These are phyloP conservation scores for Palythoa grandis DNA, from an alignment of 92 coral and sea anemone species.

Conservation along the genomic window DNA sequence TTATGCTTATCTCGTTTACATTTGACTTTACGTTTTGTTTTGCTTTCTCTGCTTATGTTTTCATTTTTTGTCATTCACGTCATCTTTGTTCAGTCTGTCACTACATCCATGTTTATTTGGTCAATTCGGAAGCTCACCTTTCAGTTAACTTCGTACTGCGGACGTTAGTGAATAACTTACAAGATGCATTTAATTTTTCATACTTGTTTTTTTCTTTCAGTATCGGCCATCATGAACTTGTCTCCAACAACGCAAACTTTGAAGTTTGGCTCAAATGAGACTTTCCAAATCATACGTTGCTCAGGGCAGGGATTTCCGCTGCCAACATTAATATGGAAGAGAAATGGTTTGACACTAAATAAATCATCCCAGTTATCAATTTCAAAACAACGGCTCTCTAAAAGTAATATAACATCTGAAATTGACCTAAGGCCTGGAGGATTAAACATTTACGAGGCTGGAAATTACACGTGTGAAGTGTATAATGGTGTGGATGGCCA, in stretches of 20 bases:
- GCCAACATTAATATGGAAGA: background rate
- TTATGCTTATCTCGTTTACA: no score
- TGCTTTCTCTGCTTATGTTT: no score
- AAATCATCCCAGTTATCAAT: background rate
- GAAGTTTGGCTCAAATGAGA: background rate
- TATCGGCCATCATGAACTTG: background rate
- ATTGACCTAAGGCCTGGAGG: constrained; percentile 20
- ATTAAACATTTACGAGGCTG: constrained; percentile 6
- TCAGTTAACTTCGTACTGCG: no score
- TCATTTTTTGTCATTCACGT: no score
- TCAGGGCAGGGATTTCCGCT: constrained; percentile 10
- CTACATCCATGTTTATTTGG: no score
- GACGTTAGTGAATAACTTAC: no score
- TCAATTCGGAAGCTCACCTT: no score
- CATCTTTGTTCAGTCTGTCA: no score
- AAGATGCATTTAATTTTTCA: no score
- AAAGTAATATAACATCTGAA: background rate
- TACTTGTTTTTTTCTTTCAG: background rate
- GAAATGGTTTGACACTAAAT: background rate
- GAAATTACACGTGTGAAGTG: constrained; percentile 22
- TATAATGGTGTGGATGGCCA: constrained; percentile 8
- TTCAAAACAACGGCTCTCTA: background rate
- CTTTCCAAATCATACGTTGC: background rate
- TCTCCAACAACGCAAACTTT: background rate
- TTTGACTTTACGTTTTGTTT: no score